Evolutionary conservation across 2,113 vertebrate genomes (phyloP), one percentile per base, ranked within the genome.

Genomic region (Gnathonemus echidnorhynchus): DNA sequence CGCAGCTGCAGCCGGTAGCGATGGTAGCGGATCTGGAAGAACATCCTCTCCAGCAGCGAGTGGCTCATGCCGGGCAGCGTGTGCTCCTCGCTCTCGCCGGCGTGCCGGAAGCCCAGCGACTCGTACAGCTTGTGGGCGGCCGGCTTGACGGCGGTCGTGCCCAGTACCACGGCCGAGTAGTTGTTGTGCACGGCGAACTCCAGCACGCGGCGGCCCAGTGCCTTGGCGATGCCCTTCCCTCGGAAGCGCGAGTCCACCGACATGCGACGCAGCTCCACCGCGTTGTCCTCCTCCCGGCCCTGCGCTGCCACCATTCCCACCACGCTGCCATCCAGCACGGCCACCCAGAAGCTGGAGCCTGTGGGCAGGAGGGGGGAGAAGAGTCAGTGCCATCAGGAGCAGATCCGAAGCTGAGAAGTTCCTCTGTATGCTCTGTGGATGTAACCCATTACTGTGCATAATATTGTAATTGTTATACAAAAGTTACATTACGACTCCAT

Each of bases 271-370:
- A 99, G 95, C 95, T 99, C 98, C 91, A 99, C 95, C 0, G 97
- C 96, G 96, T 99, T 98, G 96, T 99, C 98, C 0, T 98, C 98
- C 92, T 98, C 97, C 0, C 96, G 97, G 90, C 98, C 97, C 90
- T 98, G 96, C 0, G 98, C 98, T 0, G 97, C 98, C 93, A 99
- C 98, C 0, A 99, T 99, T 92, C 98, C 98, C 91, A 99, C 98
- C 87, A 99, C 97, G 0, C 96, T 97, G 91, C 98, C 97, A 0
- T 98, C 97, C 89, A 99, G 94, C 93, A 99, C 96, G 0, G 98
- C 98, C 11, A 99, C 98, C 98, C 98, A 99, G 96, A 99, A 99
- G 92, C 97, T 97, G 93, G 97, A 99, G 89, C 98, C 98, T 99
- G 96, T 0, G 0, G 89, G 58, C 42, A 15, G n/a, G 21, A 15